These are phyloP conservation scores for Electrophaes corylata DNA, from an alignment of 2,888 invertebrate genomes.

Conservation along the genomic window DNA sequence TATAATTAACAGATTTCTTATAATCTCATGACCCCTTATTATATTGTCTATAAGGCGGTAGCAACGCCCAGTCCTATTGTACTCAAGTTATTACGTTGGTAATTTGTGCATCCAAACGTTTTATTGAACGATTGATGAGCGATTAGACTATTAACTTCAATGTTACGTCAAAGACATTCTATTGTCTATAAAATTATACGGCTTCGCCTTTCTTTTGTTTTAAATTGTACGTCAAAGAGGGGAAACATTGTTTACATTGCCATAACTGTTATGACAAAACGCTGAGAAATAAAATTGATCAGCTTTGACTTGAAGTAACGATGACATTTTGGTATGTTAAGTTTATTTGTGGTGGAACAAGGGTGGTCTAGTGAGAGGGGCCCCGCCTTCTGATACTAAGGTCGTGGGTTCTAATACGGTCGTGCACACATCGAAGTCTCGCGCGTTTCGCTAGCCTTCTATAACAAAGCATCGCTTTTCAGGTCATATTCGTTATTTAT, in stretches of 20 bases:
- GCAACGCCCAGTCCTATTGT: conserved; percentile 19
- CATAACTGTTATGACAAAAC: too few species aligned
- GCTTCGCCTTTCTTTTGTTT: conserved; percentile 21
- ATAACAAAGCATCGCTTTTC: too few species aligned
- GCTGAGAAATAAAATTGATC: too few species aligned
- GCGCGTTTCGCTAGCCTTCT: too few species aligned
- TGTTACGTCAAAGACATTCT: conserved; percentile 25
- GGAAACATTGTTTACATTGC: not conserved
- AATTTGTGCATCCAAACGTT: conserved; percentile 24
- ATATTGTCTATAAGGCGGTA: conserved; percentile 15
- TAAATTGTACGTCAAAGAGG: not conserved
- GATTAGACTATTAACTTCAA: conserved; percentile 23
- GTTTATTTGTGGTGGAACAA: too few species aligned
- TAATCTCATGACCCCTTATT: conserved; percentile 18
- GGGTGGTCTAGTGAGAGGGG: too few species aligned
- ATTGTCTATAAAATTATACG: conserved; percentile 32
- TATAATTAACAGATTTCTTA: conserved; percentile 10
- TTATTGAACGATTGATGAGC: conserved; percentile 24
- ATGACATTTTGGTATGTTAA: too few species aligned
- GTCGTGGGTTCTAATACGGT: too few species aligned
- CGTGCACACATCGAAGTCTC: too few species aligned
- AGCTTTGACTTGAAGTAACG: too few species aligned
- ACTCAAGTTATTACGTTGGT: conserved; percentile 13
- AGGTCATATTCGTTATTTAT: too few species aligned
- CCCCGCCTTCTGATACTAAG: too few species aligned